Conservation (phyloP, 2,888 invertebrate genomes). For the Nymphalis urticae region DNA sequence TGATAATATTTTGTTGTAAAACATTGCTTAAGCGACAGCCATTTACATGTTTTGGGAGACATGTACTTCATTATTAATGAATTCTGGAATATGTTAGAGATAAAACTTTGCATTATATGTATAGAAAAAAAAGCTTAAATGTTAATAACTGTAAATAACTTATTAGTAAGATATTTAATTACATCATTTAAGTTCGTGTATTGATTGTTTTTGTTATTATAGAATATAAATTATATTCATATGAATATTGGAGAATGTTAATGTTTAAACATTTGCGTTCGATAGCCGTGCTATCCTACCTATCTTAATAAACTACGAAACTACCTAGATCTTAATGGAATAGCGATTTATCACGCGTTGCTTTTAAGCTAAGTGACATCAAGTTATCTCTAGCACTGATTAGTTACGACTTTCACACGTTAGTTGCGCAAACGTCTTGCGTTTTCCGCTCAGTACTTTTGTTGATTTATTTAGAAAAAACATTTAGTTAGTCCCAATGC, state of each 20-base stretch:
- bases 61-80: constrained; percentile 22
- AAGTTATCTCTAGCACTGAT: constrained; percentile 53
- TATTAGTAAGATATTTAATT: too few species aligned
- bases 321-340: constrained; percentile 40
- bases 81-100: not conserved
- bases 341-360: constrained; percentile 45
- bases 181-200: too few species aligned
- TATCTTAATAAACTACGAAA: constrained; percentile 25
- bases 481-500: not conserved
- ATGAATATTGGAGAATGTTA: not conserved
- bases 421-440: constrained; percentile 16
- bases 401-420: constrained; percentile 53
- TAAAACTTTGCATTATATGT: not conserved
- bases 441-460: constrained; percentile 13
- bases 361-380: constrained; percentile 61
- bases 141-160: too few species aligned
- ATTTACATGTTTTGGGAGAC: constrained; percentile 18
- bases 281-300: constrained; percentile 24
- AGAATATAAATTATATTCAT: too few species aligned
- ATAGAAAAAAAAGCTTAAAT: not conserved
- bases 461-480: constrained; percentile 12
- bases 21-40: constrained; percentile 18
- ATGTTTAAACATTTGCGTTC: not conserved
- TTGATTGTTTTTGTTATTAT: too few species aligned
- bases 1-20: constrained; percentile 41